Conservation (phyloP, 2,888 invertebrate genomes). For the Dioctria rufipes region DNA sequence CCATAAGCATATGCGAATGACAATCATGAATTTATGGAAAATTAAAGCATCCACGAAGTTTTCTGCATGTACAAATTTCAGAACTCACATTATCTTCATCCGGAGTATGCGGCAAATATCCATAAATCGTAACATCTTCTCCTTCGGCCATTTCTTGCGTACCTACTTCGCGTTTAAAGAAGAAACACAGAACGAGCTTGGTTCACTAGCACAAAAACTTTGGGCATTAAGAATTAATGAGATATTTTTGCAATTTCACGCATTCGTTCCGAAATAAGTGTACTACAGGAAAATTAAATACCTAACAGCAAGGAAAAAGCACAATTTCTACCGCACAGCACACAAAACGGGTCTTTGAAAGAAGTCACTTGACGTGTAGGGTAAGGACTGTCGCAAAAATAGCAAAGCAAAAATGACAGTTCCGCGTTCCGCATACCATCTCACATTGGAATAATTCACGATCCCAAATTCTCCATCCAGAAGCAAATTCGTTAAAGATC, state of each 20-base stretch:
- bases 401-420: slow-evolving; percentile 14
- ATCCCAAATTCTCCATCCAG: background rate
- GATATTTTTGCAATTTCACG: too few relatives aligned
- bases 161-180: background rate
- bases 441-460: background rate
- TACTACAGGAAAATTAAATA: too few relatives aligned
- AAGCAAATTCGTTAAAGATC: too few relatives aligned
- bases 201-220: slow-evolving; percentile 30
- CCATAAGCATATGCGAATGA: too few relatives aligned
- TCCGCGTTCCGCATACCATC: background rate
- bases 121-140: slow-evolving; percentile 66
- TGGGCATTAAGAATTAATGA: slow-evolving; percentile 22
- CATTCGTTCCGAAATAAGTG: too few relatives aligned
- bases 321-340: background rate
- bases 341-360: background rate
- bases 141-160: slow-evolving; percentile 62
- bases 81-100: slow-evolving; percentile 59
- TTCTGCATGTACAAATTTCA: slow-evolving; percentile 5
- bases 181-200: too few relatives aligned
- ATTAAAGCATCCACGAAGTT: background rate
- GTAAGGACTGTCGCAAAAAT: slow-evolving; percentile 16
- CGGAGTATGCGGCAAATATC: slow-evolving; percentile 64
- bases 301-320: background rate
- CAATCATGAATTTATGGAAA: slow-evolving; percentile 31
- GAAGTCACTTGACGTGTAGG: slow-evolving; percentile 36